These are phyloP conservation scores for Camelus bactrianus DNA, from an alignment of 2,113 vertebrate genomes.

Conservation along the genomic window DNA sequence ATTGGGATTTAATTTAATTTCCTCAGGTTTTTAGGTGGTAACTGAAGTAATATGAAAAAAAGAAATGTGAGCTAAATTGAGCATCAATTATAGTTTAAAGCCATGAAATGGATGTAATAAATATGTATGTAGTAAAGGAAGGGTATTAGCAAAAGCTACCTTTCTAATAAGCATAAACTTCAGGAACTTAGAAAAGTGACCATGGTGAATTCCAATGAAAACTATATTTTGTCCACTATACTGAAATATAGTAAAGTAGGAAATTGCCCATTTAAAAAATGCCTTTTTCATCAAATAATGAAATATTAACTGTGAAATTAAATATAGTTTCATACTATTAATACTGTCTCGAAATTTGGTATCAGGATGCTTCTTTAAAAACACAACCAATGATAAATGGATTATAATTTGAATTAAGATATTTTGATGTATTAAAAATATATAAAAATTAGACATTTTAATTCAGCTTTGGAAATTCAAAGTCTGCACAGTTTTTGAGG, in stretches of 20 bases:
- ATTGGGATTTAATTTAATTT: conserved; percentile 63
- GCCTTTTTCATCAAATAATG: neutral
- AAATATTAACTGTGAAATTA: neutral
- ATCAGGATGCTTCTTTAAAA: neutral
- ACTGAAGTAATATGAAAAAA: conserved; percentile 1
- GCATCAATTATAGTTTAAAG: conserved; percentile 39
- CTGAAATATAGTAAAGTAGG: neutral
- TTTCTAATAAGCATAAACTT: neutral
- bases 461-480: neutral
- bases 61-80: conserved; percentile 35
- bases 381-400: neutral
- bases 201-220: neutral
- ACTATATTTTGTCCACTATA: neutral
- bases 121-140: neutral
- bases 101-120: neutral
- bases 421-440: conserved; percentile 22
- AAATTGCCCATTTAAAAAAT: neutral
- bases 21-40: conserved; percentile 37
- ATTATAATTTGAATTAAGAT: neutral
- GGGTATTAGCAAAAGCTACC: neutral
- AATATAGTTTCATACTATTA: neutral
- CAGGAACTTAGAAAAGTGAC: neutral
- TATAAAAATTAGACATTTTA: neutral
- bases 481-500: neutral
- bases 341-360: neutral